Percentiles rank a stretch among this genome's conserved stretches.
phyloP scores from a whole-genome alignment of 1,140 invertebrate genomes.

The Halesus radiatus region DNA sequence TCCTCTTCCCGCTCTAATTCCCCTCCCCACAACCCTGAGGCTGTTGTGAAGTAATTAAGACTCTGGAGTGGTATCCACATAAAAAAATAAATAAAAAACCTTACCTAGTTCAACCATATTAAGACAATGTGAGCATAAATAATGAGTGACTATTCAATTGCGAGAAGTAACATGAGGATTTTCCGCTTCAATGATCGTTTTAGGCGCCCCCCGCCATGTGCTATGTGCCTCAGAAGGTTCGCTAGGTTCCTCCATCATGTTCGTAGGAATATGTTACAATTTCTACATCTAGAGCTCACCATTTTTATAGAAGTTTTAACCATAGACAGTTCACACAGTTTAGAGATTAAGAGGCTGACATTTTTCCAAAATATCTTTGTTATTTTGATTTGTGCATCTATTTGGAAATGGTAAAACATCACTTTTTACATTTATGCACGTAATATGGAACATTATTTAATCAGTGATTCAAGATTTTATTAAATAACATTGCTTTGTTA shows the following conservation, averaged over 20 bases:
- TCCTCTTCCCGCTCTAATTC: no score
- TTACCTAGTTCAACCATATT: no score
- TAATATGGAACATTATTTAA: not conserved
- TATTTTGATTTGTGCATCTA: not conserved
- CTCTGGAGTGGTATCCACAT: no score
- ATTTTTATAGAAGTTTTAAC: constrained; percentile 44
- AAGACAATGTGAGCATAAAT: no score
- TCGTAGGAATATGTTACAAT: not conserved
- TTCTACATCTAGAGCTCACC: constrained; percentile 11
- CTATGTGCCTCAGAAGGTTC: not conserved
- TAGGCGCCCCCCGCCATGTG: no score
- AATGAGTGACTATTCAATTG: no score
- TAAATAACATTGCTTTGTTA: not conserved
- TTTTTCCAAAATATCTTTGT: not conserved
- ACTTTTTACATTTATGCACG: not conserved
- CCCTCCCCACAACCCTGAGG: no score
- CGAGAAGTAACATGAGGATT: no score
- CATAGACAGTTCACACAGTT: constrained; percentile 39
- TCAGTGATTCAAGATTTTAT: not conserved
- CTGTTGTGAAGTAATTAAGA: no score
- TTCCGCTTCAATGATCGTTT: no score
- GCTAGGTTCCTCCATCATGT: not conserved
- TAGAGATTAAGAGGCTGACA: constrained; percentile 55
- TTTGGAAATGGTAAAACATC: not conserved
- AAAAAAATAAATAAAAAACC: no score